phyloP scores from a whole-genome alignment of 2,888 invertebrate species.

The Phengaris arion region DNA sequence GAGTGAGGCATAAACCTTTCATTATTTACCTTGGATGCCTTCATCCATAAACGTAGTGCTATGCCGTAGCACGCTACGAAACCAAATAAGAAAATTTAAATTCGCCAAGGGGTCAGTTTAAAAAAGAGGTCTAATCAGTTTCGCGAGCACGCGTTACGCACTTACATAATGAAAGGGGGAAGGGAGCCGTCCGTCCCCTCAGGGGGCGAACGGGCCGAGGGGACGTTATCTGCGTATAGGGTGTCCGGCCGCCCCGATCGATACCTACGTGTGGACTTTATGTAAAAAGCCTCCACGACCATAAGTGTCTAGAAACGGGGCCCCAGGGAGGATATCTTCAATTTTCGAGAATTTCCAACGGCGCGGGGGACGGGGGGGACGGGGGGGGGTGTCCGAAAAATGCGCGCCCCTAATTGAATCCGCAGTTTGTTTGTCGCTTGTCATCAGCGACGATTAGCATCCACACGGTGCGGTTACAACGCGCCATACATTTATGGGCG shows the following conservation, averaged over 20 bases:
- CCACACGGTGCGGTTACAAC: not conserved
- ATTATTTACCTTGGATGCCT: no score
- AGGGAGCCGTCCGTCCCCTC: constrained; percentile 47
- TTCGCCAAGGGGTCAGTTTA: constrained; percentile 71
- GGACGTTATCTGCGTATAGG: constrained; percentile 79
- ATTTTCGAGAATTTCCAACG: constrained; percentile 79
- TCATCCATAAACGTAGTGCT: not conserved
- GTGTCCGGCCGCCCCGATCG: constrained; percentile 77
- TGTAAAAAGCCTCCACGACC: constrained; percentile 79
- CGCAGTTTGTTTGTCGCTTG: constrained; percentile 72
- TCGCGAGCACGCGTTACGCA: constrained; percentile 79
- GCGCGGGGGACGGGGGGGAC: constrained; percentile 60
- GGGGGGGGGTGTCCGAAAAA: constrained; percentile 66
- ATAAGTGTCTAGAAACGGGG: constrained; percentile 79
- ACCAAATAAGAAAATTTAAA: constrained; percentile 14
- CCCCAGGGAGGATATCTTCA: constrained; percentile 78
- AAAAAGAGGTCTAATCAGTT: constrained; percentile 79
- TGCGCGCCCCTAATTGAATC: constrained; percentile 77
- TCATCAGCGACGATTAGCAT: constrained; percentile 32
- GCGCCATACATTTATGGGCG: not conserved
- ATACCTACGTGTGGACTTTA: constrained; percentile 80
- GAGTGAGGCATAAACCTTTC: no score
- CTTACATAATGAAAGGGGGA: constrained; percentile 80
- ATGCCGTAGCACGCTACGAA: not conserved
- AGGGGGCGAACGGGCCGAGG: constrained; percentile 55